Evolutionary conservation across 2,888 invertebrate genomes (phyloP), one percentile per base, ranked within the genome.

Genomic region (Dendrolimus houi): DNA sequence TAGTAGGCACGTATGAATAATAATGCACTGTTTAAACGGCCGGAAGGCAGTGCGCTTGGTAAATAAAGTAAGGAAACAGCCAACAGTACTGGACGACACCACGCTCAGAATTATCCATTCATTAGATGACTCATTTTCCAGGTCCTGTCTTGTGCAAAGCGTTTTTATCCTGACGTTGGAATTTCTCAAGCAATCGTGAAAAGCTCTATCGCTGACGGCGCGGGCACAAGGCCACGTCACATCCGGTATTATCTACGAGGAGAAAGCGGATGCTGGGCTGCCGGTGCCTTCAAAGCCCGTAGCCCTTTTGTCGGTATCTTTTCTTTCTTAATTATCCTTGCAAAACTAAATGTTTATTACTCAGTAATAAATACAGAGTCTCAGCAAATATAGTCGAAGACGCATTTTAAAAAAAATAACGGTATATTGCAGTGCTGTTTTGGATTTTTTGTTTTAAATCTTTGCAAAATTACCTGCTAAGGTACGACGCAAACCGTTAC

Each of bases 151-250:
- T 68, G 66, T 64, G 59, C 58, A 58, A 62, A 59, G 66, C 63
- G 66, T 75, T 75, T 72, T 78, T 80, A 79, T 78, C 76, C 78
- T 65, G 55, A 62, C 75, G 62, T 63, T 68, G 88, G 89, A 89
- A 89, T 89, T 74, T 88, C 79, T 85, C 88, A 75, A 74, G 85
- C 81, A 84, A 83, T 83, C 79, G 88, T 87, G 87, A 89, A 89
- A 85, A 87, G 85, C 83, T 77, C 74, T 77, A 77, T 82, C 79
- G 76, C 81, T 74, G 71, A 71, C 65, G 65, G 64, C 67, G 67
- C 73, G 59, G 57, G 63, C 68, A 69, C 84, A 85, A 85, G 85
- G 85, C 84, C 85, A 77, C 80, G 81, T 81, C 81, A 85, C 77
- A 83, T 89, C 88, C 88, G 87, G 81, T 69, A 67, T 78, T 83